phyloP scores from a whole-genome alignment of 2,888 invertebrate species.

The Sinhomidia bicolor region DNA sequence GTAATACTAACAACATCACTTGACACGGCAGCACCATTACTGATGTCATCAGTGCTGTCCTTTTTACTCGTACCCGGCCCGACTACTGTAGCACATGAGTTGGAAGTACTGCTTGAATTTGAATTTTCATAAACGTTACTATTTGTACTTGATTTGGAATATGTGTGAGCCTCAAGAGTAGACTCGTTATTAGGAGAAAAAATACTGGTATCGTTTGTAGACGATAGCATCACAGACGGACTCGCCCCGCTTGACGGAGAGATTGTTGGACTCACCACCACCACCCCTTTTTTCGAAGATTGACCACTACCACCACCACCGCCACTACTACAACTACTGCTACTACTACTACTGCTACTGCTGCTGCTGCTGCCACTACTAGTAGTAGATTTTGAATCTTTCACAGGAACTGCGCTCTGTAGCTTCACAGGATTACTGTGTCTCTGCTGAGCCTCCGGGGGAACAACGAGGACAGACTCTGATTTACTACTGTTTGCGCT shows the following conservation, averaged over 20 bases:
- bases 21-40: constrained; percentile 66
- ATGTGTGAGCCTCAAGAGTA: constrained; percentile 61
- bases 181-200: constrained; percentile 75
- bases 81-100: constrained; percentile 34
- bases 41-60: constrained; percentile 58
- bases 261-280: constrained; percentile 71
- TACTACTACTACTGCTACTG: constrained; percentile 37
- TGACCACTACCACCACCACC: constrained; percentile 45
- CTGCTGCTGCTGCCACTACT: constrained; percentile 34
- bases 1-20: constrained; percentile 58
- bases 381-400: constrained; percentile 52
- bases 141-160: constrained; percentile 75
- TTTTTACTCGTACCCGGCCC: constrained; percentile 40
- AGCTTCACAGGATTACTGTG: constrained; percentile 44
- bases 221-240: constrained; percentile 77
- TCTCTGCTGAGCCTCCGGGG: constrained; percentile 49
- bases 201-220: constrained; percentile 78
- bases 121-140: constrained; percentile 62
- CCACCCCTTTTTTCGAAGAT: constrained; percentile 38
- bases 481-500: constrained; percentile 21
- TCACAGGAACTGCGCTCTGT: constrained; percentile 55
- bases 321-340: constrained; percentile 40
- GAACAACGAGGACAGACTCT: background rate
- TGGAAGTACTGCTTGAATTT: constrained; percentile 64
- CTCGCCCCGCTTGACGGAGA: constrained; percentile 73